These are phyloP conservation scores for Aradophagus sp. DNA, from an alignment of 1,140 invertebrate genomes.

Conservation along the genomic window DNA sequence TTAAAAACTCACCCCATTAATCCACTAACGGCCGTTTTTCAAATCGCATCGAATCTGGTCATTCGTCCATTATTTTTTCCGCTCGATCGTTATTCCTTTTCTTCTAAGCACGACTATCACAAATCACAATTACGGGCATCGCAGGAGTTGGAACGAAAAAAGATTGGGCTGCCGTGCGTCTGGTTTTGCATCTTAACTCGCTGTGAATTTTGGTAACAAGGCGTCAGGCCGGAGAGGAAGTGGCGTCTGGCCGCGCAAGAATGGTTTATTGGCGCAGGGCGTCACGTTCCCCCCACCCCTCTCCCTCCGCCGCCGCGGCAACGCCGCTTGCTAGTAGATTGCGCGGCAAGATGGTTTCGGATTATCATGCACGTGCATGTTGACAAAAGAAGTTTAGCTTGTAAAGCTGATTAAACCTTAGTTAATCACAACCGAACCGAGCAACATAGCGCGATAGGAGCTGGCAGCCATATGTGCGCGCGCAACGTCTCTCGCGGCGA, in stretches of 20 bases:
- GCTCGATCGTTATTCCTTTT: too few relatives aligned
- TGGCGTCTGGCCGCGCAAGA: constrained; percentile 1
- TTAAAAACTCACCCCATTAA: too few relatives aligned
- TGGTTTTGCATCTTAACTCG: constrained; percentile 51
- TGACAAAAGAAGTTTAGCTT: constrained; percentile 74
- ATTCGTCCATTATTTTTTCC: too few relatives aligned
- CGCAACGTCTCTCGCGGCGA: neutral
- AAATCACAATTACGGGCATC: too few relatives aligned
- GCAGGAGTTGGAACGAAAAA: constrained; percentile 12
- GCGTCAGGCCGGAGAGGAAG: neutral
- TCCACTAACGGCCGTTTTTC: too few relatives aligned
- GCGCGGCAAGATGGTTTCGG: constrained; percentile 65
- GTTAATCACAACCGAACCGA: constrained; percentile 71
- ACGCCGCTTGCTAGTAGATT: constrained; percentile 24
- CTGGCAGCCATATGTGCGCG: neutral
- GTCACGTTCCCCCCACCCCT: neutral
- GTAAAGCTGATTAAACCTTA: constrained; percentile 75
- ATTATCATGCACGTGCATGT: constrained; percentile 73
- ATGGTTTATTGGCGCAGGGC: too few relatives aligned
- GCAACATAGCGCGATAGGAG: constrained; percentile 41
- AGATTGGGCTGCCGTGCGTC: constrained; percentile 35
- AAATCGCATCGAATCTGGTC: too few relatives aligned
- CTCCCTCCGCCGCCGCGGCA: constrained; percentile 17
- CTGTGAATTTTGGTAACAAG: constrained; percentile 53
- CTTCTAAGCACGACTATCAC: too few relatives aligned